These are phyloP conservation scores for Chlamydotis undulata DNA, from an alignment of 2,113 vertebrate species.

Conservation along the genomic window DNA sequence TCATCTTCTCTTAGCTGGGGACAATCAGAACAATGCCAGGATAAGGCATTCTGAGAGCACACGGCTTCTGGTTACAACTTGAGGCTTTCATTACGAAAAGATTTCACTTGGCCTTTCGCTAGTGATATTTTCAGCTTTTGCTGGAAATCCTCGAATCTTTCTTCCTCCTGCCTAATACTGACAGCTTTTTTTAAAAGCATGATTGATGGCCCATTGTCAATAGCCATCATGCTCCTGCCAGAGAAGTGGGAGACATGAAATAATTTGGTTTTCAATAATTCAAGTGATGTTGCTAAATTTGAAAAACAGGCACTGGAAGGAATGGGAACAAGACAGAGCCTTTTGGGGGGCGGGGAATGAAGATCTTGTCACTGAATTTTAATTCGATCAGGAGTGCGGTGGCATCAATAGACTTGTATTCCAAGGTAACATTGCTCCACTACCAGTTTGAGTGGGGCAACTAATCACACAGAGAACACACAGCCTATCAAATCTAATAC, in stretches of 20 bases:
- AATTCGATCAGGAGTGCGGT: neutral
- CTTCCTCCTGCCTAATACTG: neutral
- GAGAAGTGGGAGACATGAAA: neutral
- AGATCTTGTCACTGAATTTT: neutral
- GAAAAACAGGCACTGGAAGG: neutral
- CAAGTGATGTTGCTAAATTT: constrained; percentile 7
- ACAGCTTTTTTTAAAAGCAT: neutral
- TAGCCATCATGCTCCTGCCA: neutral
- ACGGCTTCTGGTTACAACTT: neutral
- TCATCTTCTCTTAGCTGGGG: neutral
- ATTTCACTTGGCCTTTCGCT: neutral
- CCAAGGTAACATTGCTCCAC: neutral
- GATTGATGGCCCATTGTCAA: constrained; percentile 25
- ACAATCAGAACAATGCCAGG: neutral
- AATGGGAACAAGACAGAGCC: neutral
- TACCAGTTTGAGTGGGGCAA: neutral
- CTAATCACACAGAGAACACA: neutral
- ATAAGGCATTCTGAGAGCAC: neutral
- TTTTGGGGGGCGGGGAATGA: neutral
- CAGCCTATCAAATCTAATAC: neutral
- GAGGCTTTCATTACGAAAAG: neutral
- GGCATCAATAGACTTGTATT: neutral
- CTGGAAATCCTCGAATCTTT: neutral
- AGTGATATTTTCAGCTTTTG: neutral
- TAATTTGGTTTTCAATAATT: neutral